Evolutionary conservation across 1,140 invertebrate genomes (phyloP), one percentile per base, ranked within the genome.

Genomic region (Conus ventricosus): DNA sequence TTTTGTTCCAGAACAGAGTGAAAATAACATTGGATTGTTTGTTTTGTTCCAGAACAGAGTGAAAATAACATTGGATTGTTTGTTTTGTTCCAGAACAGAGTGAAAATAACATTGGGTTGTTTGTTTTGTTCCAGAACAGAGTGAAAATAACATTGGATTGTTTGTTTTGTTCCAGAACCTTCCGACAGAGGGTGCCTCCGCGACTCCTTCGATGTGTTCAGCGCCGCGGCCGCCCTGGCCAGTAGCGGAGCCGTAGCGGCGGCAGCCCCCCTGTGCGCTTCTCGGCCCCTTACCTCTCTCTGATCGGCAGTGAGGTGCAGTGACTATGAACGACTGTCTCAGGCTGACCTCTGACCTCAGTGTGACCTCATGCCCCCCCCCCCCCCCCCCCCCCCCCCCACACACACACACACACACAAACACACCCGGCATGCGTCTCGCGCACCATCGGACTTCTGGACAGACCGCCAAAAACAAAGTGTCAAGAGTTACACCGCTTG

Each of bases 131-230:
- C n/a, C n/a, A n/a, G n/a, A n/a, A n/a, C n/a, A n/a, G n/a, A 1
- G 39, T 39, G 39, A 39, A 39, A 39, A 3, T 39, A 39, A 39
- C 39, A 39, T 39, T 39, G 39, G 39, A 39, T 39, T 39, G 39
- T 39, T 39, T 39, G 39, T 39, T 81, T 5, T 84, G 57, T 87
- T 76, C 17, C 85, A 87, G 85, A 87, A 27, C 75, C 85, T 10
- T 55, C 85, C 4, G 85, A 87, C 71, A 55, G 85, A 54, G 54
- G 71, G 6, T 55, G 71, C n/a, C 85, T 54, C 25, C 85, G 85
- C 54, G 85, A 87, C 51, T 39, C 71, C 10, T 87, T 75, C n/a
- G 85, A 87, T 27, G 85, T 87, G 85, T 80, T 87, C 85, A 87
- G 85, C 17, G 85, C 85, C 13, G 75, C 85, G 4, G 85, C 71